Evolutionary conservation across 2,797 vertebrate species (phyloP).

Genomic region (Cynodonichthys magdalenae): DNA sequence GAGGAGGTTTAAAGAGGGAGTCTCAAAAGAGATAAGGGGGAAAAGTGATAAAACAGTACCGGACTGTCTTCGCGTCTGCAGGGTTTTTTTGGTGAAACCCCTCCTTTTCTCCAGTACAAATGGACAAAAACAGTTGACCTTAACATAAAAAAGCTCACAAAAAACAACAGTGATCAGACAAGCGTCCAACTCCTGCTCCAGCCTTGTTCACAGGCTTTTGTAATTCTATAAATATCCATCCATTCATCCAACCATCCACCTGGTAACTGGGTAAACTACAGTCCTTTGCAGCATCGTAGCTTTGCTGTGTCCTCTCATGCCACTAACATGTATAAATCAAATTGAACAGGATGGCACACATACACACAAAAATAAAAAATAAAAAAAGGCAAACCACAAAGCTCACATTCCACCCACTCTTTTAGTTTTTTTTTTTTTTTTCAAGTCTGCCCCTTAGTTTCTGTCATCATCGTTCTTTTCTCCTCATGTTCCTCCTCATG

Average conservation of each 20-base stretch:
- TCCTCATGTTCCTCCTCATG: conserved; percentile 33
- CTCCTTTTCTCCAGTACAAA: conserved; percentile 72
- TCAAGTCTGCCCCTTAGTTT: conserved; percentile 58
- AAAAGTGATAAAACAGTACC: conserved; percentile 81
- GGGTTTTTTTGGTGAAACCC: conserved; percentile 43
- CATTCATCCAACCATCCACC: conserved; percentile 51
- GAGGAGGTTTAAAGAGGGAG: conserved; percentile 32
- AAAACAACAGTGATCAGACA: conserved; percentile 70
- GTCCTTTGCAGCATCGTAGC: conserved; percentile 74
- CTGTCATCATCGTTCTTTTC: conserved; percentile 27
- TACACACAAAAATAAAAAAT: conserved; percentile 33
- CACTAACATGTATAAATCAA: conserved; percentile 37
- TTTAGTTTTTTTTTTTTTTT: conserved; percentile 25
- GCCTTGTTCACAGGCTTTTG: conserved; percentile 40
- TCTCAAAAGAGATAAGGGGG: conserved; percentile 29
- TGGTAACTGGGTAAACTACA: conserved; percentile 72
- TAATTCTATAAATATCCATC: conserved; percentile 38
- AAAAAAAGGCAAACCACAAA: conserved; percentile 66
- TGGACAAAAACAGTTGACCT: conserved; percentile 42
- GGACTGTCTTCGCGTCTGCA: conserved; percentile 79
- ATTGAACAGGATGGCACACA: conserved; percentile 54
- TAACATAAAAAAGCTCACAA: conserved; percentile 13
- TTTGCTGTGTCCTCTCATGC: conserved; percentile 59
- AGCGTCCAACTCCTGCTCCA: conserved; percentile 61
- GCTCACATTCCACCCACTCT: conserved; percentile 43